Evolutionary conservation across 2,113 vertebrate genomes (phyloP), one percentile per base, ranked within the genome.

Genomic region (Periophthalmodon schlosseri): DNA sequence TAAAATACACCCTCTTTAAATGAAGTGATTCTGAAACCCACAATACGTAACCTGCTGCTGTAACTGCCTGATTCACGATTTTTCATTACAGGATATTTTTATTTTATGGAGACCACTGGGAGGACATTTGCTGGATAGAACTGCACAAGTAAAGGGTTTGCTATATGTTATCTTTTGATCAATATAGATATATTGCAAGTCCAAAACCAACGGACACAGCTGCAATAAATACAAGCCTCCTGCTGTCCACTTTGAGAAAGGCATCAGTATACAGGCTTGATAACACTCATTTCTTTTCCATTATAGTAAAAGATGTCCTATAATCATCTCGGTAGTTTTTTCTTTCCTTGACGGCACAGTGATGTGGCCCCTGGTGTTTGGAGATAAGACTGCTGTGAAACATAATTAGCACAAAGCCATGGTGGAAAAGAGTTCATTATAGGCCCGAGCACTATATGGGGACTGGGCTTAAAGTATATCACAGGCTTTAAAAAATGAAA

Each of bases 361-460:
- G 74, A 88, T 84, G 81, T 74, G 83, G 73, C 87, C 84, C 70
- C 72, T 87, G 68, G 84, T 78, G 20, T 71, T 78, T 70, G 73
- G 75, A 10, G 84, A 94, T 94, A 95, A 95, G 90, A 87, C 77
- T 77, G 88, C 85, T 91, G 84, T 88, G 87, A 92, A 93, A 94
- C 94, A 91, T 93, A 94, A 95, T 95, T 95, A 95, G 90, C 86
- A 89, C 90, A 91, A 88, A 93, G 82, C 84, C 69, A 65, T 84
- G 77, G 78, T 87, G 87, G 90, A 89, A 88, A 86, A 87, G 68
- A 88, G 82, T 89, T 86, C 44, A 91, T 92, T 90, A 89, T 85
- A 90, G 85, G 88, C 82, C 63, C 73, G 28, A 85, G 60, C 73
- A 71, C 77, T 74, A 75, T 78, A 65, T 79, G 73, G 81, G 78